These are phyloP conservation scores for Dryoscopus gambensis DNA, from an alignment of 2,113 vertebrate genomes.

Conservation along the genomic window DNA sequence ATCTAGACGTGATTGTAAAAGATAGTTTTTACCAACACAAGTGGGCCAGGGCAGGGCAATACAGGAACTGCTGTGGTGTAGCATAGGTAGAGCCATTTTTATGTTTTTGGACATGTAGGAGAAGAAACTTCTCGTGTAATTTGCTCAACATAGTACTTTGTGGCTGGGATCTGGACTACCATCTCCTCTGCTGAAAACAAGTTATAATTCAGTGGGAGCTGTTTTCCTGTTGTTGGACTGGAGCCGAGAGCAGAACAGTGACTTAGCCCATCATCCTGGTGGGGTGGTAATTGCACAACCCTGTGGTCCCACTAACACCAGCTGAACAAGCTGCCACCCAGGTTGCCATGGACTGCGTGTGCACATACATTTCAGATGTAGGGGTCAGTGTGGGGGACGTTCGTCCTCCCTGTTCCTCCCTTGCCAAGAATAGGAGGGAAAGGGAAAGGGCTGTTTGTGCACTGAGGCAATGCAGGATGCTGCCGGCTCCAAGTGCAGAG, in stretches of 20 bases:
- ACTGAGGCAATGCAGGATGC: not conserved
- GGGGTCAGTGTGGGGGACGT: not conserved
- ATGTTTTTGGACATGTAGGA: not conserved
- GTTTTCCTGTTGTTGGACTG: not conserved
- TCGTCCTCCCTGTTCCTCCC: not conserved
- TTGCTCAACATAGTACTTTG: not conserved
- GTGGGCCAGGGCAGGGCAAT: not conserved
- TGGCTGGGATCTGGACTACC: not conserved
- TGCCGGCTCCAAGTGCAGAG: not conserved
- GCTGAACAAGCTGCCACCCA: not conserved
- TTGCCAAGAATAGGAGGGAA: not conserved
- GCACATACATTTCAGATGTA: rapidly evolving
- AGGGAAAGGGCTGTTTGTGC: not conserved
- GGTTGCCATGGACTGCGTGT: not conserved
- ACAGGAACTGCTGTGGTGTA: not conserved
- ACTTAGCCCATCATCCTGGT: not conserved
- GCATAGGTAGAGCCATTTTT: not conserved
- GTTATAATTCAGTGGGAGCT: not conserved
- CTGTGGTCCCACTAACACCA: not conserved
- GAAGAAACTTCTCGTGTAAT: not conserved
- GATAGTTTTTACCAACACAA: not conserved
- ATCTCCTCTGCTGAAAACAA: not conserved
- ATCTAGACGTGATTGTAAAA: not conserved
- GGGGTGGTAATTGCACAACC: not conserved
- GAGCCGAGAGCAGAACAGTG: not conserved